Evolutionary conservation across 2,113 vertebrate species (phyloP).

Genomic region (Cinclus mexicanus): DNA sequence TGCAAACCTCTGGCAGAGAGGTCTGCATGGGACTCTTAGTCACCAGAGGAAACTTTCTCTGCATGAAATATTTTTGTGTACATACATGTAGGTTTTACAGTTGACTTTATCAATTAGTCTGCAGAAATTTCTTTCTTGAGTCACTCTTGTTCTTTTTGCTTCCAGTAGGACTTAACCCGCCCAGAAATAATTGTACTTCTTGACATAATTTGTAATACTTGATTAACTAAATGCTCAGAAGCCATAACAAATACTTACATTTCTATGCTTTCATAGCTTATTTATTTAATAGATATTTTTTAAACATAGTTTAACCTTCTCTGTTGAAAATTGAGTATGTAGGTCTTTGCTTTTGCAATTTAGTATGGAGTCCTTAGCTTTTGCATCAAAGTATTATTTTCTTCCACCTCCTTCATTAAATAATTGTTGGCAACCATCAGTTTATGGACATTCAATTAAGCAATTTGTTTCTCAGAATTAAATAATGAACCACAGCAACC

Average conservation of each 20-base stretch:
- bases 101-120: neutral
- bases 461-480: neutral
- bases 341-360: neutral
- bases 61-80: neutral
- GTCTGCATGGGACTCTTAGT: neutral
- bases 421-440: neutral
- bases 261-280: neutral
- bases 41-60: neutral
- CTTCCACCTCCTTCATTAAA: neutral
- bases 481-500: neutral
- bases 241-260: neutral
- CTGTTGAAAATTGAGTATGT: neutral
- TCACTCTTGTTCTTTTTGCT: neutral
- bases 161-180: neutral
- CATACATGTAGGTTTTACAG: neutral
- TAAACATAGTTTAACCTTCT: neutral
- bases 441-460: neutral
- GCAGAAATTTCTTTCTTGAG: neutral
- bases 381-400: neutral
- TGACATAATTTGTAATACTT: neutral
- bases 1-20: neutral
- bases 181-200: neutral
- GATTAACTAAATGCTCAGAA: neutral
- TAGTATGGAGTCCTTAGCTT: neutral
- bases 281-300: neutral